Evolutionary conservation across 2,113 vertebrate species (phyloP), one percentile per base, ranked within the genome.

Genomic region (Cygnus buccinator): DNA sequence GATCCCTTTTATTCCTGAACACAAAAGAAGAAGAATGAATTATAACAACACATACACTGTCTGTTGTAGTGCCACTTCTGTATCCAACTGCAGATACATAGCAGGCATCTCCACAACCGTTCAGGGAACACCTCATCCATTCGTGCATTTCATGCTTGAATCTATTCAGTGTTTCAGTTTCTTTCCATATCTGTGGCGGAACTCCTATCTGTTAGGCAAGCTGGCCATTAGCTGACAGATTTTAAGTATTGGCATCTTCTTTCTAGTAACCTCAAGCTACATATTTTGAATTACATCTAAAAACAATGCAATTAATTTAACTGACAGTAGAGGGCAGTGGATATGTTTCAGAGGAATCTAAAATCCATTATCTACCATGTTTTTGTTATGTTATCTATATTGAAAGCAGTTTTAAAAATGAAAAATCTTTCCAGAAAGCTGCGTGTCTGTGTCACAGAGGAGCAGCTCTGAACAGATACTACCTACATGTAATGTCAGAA

Each of bases 1-100:
- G 65, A 98, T 98, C 97, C 98, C 98, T 97, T 98, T 99, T 57
- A 98, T 95, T 90, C 99, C 99, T 99, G 95, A 78, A 96, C 92
- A 65, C 71, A 84, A 78, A 95, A 90, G 75, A 71, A 85, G 21
- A 95, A 92, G 31, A 55, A 89, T 1, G 4, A 91, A 57, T 71
- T 68, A 67, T 4, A 52, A 74, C 14, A 58, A 84, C 28, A 52
- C 26, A n/a, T 44, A 59, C 7, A 13, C 17, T 57, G 10, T 37
- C 50, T 54, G 31, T 65, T 75, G 28, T 31, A 70, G 23, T 43
- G 35, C 11, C 18, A 18, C 50, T 87, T 93, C 28, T 61, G 12
- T 26, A 72, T 23, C 37, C 44, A 91, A 75, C 17, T 41, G 57
- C 48, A 41, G 66, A 58, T 3, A 65, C 23, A 22, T 0, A 37